Percentiles rank a stretch among this genome's conserved stretches.
These are phyloP conservation scores for Zophobas morio DNA, from an alignment of 1,140 invertebrate species.

Conservation along the genomic window DNA sequence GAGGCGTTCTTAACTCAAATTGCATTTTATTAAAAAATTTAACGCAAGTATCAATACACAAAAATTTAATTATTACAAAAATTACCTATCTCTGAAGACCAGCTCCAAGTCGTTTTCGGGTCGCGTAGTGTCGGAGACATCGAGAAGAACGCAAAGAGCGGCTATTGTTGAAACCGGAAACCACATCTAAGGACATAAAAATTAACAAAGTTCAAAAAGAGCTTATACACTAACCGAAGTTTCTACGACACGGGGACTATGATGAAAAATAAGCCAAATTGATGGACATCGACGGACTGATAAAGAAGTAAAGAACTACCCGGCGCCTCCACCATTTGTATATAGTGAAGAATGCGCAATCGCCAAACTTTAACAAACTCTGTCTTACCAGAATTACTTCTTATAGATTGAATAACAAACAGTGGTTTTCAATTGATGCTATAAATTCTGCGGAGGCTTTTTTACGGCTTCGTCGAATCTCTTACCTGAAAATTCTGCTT, in stretches of 20 bases:
- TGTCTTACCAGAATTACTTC: slow-evolving; percentile 53
- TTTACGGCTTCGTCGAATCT: slow-evolving; percentile 51
- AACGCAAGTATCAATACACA: neutral
- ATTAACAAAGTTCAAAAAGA: neutral
- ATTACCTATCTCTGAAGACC: slow-evolving; percentile 67
- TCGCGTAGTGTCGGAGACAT: slow-evolving; percentile 49
- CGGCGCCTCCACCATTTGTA: slow-evolving; percentile 53
- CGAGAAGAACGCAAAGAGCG: slow-evolving; percentile 57
- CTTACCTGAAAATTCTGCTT: slow-evolving; percentile 30
- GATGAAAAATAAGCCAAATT: slow-evolving; percentile 42
- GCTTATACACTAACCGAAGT: slow-evolving; percentile 15
- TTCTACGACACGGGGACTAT: slow-evolving; percentile 18
- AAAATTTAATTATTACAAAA: neutral
- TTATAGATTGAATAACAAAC: slow-evolving; percentile 61
- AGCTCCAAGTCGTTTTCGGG: slow-evolving; percentile 67
- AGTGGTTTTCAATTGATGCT: slow-evolving; percentile 57
- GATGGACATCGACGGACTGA: slow-evolving; percentile 41
- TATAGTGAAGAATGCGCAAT: slow-evolving; percentile 49
- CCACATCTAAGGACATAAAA: slow-evolving; percentile 52
- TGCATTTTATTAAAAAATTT: neutral
- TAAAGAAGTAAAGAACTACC: slow-evolving; percentile 50
- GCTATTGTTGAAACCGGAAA: slow-evolving; percentile 61
- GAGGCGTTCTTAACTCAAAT: no score
- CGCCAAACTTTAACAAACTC: slow-evolving; percentile 50
- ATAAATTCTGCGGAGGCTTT: slow-evolving; percentile 57